Conservation (phyloP, 2,113 vertebrate genomes). For the Chrysemys picta region DNA sequence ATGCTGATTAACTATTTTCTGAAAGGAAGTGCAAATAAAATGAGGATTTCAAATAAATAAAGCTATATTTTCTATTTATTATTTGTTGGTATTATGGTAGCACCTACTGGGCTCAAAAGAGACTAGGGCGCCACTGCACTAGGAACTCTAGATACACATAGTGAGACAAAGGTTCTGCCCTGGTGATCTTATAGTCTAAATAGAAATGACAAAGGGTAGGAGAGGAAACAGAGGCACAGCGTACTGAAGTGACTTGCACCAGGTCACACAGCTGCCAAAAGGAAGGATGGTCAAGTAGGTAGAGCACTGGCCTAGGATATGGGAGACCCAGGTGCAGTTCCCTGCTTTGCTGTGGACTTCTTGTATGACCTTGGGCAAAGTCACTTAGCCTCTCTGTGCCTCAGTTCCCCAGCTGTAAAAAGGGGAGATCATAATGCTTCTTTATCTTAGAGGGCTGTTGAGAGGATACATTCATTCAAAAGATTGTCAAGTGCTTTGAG, state of each 20-base stretch:
- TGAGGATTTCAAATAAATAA: neutral
- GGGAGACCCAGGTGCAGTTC: neutral
- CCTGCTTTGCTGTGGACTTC: neutral
- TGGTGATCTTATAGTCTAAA: neutral
- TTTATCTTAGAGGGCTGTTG: neutral
- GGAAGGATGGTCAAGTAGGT: neutral
- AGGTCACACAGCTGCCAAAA: neutral
- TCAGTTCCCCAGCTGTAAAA: neutral
- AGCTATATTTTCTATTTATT: neutral
- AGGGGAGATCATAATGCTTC: neutral
- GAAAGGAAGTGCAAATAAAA: neutral
- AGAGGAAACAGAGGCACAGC: neutral
- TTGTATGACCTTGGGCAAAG: neutral
- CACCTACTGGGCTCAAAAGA: neutral
- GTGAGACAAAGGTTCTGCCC: neutral
- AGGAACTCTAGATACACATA: neutral
- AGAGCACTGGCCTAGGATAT: neutral
- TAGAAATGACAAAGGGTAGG: neutral
- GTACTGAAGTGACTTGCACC: neutral
- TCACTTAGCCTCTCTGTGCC: neutral
- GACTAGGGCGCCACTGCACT: neutral
- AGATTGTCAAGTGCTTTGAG: neutral
- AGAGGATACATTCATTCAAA: neutral
- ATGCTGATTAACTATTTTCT: constrained; percentile 42
- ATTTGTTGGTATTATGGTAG: neutral